phyloP scores from a whole-genome alignment of 1,140 invertebrate species.

The Drosophila nigromelanica region DNA sequence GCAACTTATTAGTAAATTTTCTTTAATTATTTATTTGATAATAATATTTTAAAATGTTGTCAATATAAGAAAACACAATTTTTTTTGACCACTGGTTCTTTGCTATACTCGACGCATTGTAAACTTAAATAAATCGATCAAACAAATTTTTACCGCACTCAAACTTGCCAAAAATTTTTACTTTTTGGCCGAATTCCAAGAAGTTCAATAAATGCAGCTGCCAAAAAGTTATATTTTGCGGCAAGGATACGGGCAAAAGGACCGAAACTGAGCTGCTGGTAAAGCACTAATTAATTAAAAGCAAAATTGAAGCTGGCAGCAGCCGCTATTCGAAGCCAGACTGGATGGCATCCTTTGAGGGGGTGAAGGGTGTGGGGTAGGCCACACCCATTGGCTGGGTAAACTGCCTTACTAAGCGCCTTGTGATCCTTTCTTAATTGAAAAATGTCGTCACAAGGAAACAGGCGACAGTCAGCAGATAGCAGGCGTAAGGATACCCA shows the following conservation, averaged over 20 bases:
- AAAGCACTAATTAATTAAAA: conserved; percentile 74
- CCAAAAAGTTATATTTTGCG: conserved; percentile 52
- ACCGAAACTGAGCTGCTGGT: conserved; percentile 21
- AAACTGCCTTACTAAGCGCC: conserved; percentile 82
- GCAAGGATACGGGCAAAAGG: conserved; percentile 1
- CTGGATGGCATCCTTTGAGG: conserved; percentile 15
- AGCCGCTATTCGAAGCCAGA: background rate
- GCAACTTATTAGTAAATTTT: no score
- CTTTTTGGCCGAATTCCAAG: conserved; percentile 37
- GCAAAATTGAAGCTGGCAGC: conserved; percentile 37
- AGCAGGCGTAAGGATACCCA: conserved; percentile 26
- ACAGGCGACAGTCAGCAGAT: conserved; percentile 23
- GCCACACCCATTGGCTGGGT: conserved; percentile 6
- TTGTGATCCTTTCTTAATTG: conserved; percentile 82
- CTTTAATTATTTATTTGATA: no score
- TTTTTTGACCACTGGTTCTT: no score
- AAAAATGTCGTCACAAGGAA: conserved; percentile 78
- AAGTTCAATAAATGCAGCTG: conserved; percentile 52
- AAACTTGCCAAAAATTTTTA: conserved; percentile 38
- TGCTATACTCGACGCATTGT: no score
- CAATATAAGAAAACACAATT: no score
- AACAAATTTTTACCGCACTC: conserved; percentile 16
- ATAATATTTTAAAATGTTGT: no score
- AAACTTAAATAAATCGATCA: conserved; percentile 45
- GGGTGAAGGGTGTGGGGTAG: no score